phyloP scores from a whole-genome alignment of 1,140 invertebrate species.

The Babylonia areolata region DNA sequence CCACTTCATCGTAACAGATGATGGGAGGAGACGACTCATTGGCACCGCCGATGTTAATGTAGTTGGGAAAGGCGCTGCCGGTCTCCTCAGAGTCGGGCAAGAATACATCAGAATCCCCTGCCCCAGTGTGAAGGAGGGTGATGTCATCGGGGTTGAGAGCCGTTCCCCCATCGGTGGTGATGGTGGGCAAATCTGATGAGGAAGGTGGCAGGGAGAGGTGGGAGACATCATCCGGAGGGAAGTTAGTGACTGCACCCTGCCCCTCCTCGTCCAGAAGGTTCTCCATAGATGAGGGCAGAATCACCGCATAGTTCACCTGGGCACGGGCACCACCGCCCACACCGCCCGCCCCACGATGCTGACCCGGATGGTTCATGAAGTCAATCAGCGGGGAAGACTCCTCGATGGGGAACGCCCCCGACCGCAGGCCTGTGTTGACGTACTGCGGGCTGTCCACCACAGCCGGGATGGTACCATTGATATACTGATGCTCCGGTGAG shows the following conservation, averaged over 20 bases:
- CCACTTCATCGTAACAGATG: background rate
- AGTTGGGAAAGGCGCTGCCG: slow-evolving; percentile 45
- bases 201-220: slow-evolving; percentile 42
- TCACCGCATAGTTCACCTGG: slow-evolving; percentile 65
- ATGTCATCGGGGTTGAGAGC: background rate
- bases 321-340: background rate
- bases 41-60: slow-evolving; percentile 58
- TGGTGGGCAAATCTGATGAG: slow-evolving; percentile 14
- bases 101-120: slow-evolving; percentile 50
- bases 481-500: slow-evolving; percentile 49
- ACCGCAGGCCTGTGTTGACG: slow-evolving; percentile 56
- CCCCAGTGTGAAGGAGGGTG: background rate
- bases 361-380: slow-evolving; percentile 49
- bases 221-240: background rate
- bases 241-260: slow-evolving; percentile 40
- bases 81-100: slow-evolving; percentile 45
- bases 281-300: slow-evolving; percentile 62
- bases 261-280: slow-evolving; percentile 46
- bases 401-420: slow-evolving; percentile 44
- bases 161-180: background rate
- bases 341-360: slow-evolving; percentile 24
- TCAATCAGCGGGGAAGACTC: slow-evolving; percentile 56
- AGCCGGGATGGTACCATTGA: slow-evolving; percentile 51
- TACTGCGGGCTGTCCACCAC: slow-evolving; percentile 58
- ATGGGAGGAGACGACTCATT: slow-evolving; percentile 37